Evolutionary conservation across 1,140 invertebrate species (phyloP).

Genomic region (Anadara kagoshimensis): DNA sequence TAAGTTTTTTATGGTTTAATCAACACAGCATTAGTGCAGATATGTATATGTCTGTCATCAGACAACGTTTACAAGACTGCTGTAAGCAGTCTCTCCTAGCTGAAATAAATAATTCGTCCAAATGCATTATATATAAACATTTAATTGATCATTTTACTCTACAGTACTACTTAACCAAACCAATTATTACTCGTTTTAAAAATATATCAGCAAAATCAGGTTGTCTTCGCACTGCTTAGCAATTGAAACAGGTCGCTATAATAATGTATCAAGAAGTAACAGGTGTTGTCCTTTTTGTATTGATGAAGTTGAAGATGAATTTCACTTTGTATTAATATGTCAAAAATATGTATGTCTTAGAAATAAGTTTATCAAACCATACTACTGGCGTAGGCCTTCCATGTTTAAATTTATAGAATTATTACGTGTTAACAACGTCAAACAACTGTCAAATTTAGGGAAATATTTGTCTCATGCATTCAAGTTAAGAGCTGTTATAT

Average conservation of each 20-base stretch:
- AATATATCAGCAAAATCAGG: background rate
- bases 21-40: background rate
- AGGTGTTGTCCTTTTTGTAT: background rate
- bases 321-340: slow-evolving; percentile 8
- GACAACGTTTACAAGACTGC: background rate
- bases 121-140: background rate
- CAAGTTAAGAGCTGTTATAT: no score
- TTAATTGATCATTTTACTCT: background rate
- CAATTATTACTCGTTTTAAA: background rate
- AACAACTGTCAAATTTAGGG: slow-evolving; percentile 3
- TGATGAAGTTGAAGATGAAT: slow-evolving; percentile 1
- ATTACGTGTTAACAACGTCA: slow-evolving; percentile 4
- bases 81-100: background rate
- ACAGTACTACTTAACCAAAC: background rate
- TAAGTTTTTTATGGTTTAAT: background rate
- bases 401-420: slow-evolving; percentile 1
- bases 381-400: slow-evolving; percentile 7
- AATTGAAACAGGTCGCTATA: slow-evolving; percentile 2
- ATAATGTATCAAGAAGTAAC: background rate
- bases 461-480: background rate
- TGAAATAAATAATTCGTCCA: background rate
- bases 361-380: slow-evolving; percentile 2
- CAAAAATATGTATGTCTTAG: background rate
- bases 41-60: background rate
- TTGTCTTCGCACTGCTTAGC: background rate